Base-by-base conservation (phyloP, 2,113 vertebrate genomes). In the Hippopotamus amphibius region DNA sequence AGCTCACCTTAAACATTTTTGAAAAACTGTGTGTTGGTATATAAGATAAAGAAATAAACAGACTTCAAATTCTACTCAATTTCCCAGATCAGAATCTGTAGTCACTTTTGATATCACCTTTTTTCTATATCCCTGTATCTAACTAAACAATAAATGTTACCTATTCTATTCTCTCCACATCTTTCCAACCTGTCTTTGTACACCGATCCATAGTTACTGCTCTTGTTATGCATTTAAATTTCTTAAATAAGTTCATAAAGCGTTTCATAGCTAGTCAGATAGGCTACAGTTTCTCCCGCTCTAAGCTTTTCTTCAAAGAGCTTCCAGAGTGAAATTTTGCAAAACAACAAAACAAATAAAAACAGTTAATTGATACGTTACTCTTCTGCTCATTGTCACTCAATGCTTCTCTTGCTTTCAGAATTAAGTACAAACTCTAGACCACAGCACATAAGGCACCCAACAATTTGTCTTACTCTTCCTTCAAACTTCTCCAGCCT, bases 311-410 rank as follows among this genome's bases (percentile, higher is more conserved):
- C 61, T 82, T 80, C 50, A 33, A 26, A 94, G 48, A 91, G 74
- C 37, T 48, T 76, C 65, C 19, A 71, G 16, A 84, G 28, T 59
- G 37, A 80, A 71, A 28, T 61, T 55, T 86, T 66, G 92, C 57
- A 83, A 89, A 93, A 71, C 93, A 85, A 63, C 43, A 79, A 93
- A 90, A 66, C 57, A 84, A 81, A 93, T 46, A 88, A 81, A 57
- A 88, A 69, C 13, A 79, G 37, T 50, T 68, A 30, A 48, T 66
- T 66, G 71, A 72, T 30, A 43, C 15, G 12, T 24, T 55, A 33
- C 10, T 87, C 21, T 33, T 17, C 6, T 59, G 26, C 33, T 92
- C 37, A 80, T 1, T 68, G 43, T 65, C 80, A 90, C 14, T 76
- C 53, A 76, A 24, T 43, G 50, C 11, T 15, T 92, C 5, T 85